Conservation (phyloP, 2,113 vertebrate species). For the Argyrosomus japonicus region DNA sequence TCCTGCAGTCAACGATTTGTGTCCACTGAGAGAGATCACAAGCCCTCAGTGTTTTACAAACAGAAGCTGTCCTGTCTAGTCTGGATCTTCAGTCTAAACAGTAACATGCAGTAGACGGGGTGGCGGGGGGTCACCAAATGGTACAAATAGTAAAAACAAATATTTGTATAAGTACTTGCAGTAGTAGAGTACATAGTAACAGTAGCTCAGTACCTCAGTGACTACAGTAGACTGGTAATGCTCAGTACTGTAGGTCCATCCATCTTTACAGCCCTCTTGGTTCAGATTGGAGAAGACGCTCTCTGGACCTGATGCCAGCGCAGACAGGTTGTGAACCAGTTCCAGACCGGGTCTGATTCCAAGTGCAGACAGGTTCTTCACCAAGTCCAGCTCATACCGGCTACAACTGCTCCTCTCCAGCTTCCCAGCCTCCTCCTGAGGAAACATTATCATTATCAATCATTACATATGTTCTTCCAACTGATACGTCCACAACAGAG, state of each 20-base stretch:
- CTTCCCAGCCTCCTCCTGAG: conserved; percentile 8
- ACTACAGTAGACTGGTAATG: conserved; percentile 60
- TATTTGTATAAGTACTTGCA: neutral
- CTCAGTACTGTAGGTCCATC: conserved; percentile 68
- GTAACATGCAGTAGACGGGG: neutral
- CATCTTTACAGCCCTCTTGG: conserved; percentile 63
- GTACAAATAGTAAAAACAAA: neutral
- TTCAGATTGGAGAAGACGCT: conserved; percentile 35
- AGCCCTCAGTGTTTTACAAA: conserved; percentile 2
- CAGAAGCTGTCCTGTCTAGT: neutral
- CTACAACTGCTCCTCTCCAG: conserved; percentile 62
- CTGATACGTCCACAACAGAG: neutral
- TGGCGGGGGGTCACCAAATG: no score
- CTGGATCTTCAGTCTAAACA: neutral
- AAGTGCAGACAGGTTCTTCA: conserved; percentile 58
- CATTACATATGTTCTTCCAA: neutral
- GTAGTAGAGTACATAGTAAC: neutral
- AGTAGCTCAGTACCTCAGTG: conserved; percentile 61
- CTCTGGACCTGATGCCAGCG: neutral
- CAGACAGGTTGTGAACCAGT: conserved; percentile 22
- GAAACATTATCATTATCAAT: conserved; percentile 1
- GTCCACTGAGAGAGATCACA: neutral
- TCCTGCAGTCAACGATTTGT: conserved; percentile 33
- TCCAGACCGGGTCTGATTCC: conserved; percentile 1
- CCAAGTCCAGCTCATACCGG: conserved; percentile 53